Percentiles rank a stretch among this genome's conserved stretches.
Conservation (phyloP, 2,797 vertebrate species). For the Morus bassanus region DNA sequence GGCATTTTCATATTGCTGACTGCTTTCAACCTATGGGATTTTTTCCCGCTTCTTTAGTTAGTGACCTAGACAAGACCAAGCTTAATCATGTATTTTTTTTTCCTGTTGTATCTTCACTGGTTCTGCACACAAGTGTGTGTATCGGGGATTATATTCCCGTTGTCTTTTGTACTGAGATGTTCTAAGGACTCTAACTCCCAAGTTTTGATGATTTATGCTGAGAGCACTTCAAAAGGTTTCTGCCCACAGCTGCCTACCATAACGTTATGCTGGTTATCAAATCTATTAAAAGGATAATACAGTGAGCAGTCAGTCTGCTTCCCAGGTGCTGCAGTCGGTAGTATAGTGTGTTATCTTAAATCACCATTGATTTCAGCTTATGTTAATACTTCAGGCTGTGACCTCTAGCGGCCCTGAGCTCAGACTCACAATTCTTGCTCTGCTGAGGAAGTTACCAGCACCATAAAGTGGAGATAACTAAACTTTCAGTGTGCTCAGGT, state of each 20-base stretch:
- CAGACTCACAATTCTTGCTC: background rate
- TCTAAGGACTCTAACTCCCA: background rate
- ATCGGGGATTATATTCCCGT: background rate
- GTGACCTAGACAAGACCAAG: background rate
- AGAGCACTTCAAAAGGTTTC: background rate
- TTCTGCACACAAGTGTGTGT: background rate
- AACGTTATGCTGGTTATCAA: background rate
- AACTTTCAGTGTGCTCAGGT: background rate
- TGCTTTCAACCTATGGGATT: background rate
- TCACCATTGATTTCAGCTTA: slow-evolving; percentile 48
- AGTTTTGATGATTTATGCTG: background rate
- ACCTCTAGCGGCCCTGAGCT: slow-evolving; percentile 13
- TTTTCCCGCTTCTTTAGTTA: background rate
- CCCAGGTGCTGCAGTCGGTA: background rate
- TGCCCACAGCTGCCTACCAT: background rate
- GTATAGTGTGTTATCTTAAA: background rate
- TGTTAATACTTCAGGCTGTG: slow-evolving; percentile 7
- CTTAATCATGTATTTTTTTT: background rate
- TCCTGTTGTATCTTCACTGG: background rate
- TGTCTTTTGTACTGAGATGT: background rate
- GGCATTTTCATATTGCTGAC: background rate
- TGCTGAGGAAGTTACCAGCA: background rate
- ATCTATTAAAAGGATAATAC: background rate
- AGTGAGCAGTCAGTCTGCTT: background rate
- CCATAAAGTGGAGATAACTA: background rate